Conservation (phyloP, 2,113 vertebrate species). For the Motacilla tschutschensis region DNA sequence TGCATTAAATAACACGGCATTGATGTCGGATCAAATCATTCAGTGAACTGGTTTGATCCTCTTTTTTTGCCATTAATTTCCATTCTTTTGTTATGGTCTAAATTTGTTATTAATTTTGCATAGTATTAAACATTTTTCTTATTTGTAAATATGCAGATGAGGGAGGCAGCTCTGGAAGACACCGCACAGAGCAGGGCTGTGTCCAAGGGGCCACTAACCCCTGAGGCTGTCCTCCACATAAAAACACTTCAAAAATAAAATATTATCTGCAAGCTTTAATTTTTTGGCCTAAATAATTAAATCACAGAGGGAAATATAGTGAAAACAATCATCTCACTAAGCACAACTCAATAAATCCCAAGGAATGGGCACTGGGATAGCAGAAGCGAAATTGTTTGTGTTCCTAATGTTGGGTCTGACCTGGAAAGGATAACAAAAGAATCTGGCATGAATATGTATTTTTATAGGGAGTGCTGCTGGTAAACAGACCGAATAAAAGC, state of each 20-base stretch:
- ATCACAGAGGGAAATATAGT: constrained; percentile 6
- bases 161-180: background rate
- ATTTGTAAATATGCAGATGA: constrained; percentile 7
- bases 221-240: background rate
- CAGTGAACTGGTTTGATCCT: constrained; percentile 32
- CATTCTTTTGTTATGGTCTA: background rate
- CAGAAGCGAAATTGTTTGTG: constrained; percentile 57
- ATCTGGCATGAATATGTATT: constrained; percentile 51
- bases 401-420: constrained; percentile 52
- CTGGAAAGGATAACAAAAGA: constrained; percentile 59
- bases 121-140: background rate
- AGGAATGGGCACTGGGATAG: background rate
- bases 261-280: constrained; percentile 33
- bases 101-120: background rate
- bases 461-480: constrained; percentile 36
- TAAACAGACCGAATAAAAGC: constrained; percentile 19
- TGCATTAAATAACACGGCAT: constrained; percentile 60
- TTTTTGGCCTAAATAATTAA: constrained; percentile 58
- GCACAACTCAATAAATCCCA: constrained; percentile 3
- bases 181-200: background rate
- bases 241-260: constrained; percentile 20
- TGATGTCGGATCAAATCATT: constrained; percentile 29
- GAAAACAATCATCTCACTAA: constrained; percentile 38
- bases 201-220: background rate
- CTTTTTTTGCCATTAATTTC: constrained; percentile 10